phyloP scores from a whole-genome alignment of 2,113 vertebrate species.

The Bubo scandiacus region DNA sequence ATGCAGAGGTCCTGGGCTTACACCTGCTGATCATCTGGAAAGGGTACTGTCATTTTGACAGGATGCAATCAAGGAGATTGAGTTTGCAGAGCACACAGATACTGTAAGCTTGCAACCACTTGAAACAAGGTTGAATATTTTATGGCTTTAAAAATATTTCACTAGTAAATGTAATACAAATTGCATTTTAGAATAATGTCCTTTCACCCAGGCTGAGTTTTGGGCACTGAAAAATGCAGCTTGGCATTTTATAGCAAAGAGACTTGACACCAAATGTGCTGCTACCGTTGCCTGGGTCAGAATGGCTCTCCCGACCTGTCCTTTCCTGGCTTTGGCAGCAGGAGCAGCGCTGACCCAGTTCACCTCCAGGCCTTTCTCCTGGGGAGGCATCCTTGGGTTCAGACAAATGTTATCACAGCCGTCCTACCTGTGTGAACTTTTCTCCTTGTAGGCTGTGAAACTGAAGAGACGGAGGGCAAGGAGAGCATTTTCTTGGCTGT shows the following conservation, averaged over 20 bases:
- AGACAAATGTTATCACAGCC: background rate
- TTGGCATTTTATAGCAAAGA: background rate
- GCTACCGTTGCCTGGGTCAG: background rate
- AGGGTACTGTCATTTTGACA: background rate
- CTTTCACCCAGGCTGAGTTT: background rate
- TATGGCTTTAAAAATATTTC: background rate
- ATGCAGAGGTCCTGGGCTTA: rapidly evolving
- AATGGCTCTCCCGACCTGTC: background rate
- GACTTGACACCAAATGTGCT: background rate
- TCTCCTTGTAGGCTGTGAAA: background rate
- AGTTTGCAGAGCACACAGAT: background rate
- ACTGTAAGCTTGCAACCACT: background rate
- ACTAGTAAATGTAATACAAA: background rate
- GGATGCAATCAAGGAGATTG: background rate
- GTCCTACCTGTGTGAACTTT: background rate
- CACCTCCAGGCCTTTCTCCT: background rate
- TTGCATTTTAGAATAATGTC: background rate
- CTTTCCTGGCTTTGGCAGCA: background rate
- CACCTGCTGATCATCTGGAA: background rate
- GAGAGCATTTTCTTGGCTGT: background rate
- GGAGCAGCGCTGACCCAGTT: background rate
- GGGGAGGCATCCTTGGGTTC: background rate
- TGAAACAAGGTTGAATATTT: background rate
- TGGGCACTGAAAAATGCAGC: background rate
- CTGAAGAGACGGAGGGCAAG: background rate